Evolutionary conservation across 2,888 invertebrate species (phyloP).

Genomic region (Maniola hyperantus): DNA sequence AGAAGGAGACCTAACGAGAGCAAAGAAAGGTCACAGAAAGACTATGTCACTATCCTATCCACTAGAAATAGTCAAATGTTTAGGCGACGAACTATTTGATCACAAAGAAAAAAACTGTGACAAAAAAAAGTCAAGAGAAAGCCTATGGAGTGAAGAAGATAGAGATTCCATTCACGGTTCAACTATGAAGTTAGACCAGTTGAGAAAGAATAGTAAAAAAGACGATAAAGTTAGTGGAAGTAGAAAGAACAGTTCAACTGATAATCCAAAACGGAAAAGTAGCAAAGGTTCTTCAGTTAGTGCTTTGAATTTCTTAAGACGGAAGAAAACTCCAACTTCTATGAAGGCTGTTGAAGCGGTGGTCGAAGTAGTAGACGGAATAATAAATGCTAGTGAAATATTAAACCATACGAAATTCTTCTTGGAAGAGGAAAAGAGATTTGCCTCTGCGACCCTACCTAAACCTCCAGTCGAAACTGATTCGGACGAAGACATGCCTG

Average conservation of each 20-base stretch:
- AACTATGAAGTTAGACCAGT: slow-evolving; percentile 62
- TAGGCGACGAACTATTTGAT: slow-evolving; percentile 78
- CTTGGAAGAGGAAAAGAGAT: slow-evolving; percentile 69
- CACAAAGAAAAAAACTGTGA: slow-evolving; percentile 68
- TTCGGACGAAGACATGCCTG: slow-evolving; percentile 67
- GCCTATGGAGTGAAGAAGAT: slow-evolving; percentile 78
- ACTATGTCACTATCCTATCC: slow-evolving; percentile 78
- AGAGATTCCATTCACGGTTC: slow-evolving; percentile 72
- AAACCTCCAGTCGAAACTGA: slow-evolving; percentile 64
- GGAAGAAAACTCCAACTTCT: slow-evolving; percentile 70
- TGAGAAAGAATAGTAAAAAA: slow-evolving; percentile 70
- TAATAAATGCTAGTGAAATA: slow-evolving; percentile 62
- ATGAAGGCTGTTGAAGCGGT: slow-evolving; percentile 70
- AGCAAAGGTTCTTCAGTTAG: slow-evolving; percentile 75
- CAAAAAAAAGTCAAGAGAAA: slow-evolving; percentile 75
- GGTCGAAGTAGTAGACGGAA: slow-evolving; percentile 61
- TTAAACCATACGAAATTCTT: slow-evolving; percentile 67
- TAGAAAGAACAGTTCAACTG: slow-evolving; percentile 63
- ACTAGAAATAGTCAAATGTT: slow-evolving; percentile 70
- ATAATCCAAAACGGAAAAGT: slow-evolving; percentile 69
- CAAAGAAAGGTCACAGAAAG: slow-evolving; percentile 73
- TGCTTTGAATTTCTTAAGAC: slow-evolving; percentile 69
- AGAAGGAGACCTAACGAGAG: slow-evolving; percentile 62
- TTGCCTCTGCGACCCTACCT: slow-evolving; percentile 55
- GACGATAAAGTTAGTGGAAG: slow-evolving; percentile 64